Evolutionary conservation across 2,113 vertebrate genomes (phyloP), one percentile per base, ranked within the genome.

Genomic region (Xenotilapia longispinis): DNA sequence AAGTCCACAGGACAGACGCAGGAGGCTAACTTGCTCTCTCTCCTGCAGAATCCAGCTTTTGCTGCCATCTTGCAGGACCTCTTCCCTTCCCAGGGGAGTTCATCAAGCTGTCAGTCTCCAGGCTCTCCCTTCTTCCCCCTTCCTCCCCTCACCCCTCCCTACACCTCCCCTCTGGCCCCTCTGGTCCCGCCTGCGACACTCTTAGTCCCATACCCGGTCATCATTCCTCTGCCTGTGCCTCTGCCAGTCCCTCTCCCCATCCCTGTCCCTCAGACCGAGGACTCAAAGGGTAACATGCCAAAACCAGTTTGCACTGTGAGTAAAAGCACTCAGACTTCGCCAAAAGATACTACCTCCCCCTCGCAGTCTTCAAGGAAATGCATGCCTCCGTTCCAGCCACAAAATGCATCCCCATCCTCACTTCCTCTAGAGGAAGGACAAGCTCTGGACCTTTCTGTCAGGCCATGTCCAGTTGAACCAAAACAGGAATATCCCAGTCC

Each of bases 121-220:
- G 88, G 93, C 28, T 94, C 96, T 4, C 47, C 94, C 36, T 95
- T 97, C 73, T 95, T 96, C 79, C 96, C 93, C 4, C 87, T 93
- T 4, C 94, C 94, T 88, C 97, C 97, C 26, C 97, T 98, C 1
- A 92, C 97, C 0, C 97, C 97, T 63, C 95, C 97, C 73, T 98
- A 98, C 91, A 94, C 95, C 81, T 97, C 98, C 4, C 97, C 98
- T 3, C 95, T 99, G 63, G 97, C 97, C 5, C 97, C 98, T 0
- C 89, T 98, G 63, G 98, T 99, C 21, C 98, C 98, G 1, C 98
- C 98, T 0, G 97, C 98, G 42, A 99, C 98, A 1, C 96, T 99
- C 17, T 94, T 99, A 17, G 98, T 99, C 28, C 98, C 98, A 45
- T 99, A 99, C 87, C 98, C 98, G 0, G 97, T 99, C 84, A 98